Percentiles rank a stretch among this genome's conserved stretches.
Conservation (phyloP, 1,140 invertebrate species). For the Microplitis mediator region DNA sequence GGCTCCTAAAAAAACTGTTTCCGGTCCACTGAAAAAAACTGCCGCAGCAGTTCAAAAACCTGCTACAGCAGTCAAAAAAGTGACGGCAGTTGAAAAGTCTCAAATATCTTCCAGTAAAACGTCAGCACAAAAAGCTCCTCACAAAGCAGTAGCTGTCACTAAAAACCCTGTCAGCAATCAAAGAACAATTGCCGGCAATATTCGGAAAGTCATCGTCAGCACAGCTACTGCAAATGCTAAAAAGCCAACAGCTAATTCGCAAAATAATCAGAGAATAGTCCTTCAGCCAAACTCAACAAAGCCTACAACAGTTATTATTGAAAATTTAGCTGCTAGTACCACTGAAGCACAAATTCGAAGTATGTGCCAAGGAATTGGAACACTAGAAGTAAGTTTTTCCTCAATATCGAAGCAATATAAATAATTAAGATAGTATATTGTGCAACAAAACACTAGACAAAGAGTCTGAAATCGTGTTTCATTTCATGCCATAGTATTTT, state of each 20-base stretch:
- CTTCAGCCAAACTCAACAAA: constrained; percentile 48
- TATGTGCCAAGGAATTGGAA: constrained; percentile 65
- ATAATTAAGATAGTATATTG: neutral
- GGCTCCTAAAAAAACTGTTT: too few relatives aligned
- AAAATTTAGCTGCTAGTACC: constrained; percentile 64
- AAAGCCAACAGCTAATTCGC: constrained; percentile 28
- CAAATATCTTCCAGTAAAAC: neutral
- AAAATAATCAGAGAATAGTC: constrained; percentile 55
- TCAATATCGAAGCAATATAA: constrained; percentile 32
- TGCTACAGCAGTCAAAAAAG: constrained; percentile 32
- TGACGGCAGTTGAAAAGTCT: constrained; percentile 12
- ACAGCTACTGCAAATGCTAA: neutral
- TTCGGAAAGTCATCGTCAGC: constrained; percentile 31
- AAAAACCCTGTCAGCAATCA: neutral
- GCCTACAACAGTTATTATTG: constrained; percentile 60
- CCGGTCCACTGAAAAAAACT: too few relatives aligned
- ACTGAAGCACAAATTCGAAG: constrained; percentile 61
- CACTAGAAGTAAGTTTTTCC: constrained; percentile 63
- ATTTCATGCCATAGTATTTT: too few relatives aligned
- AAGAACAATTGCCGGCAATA: neutral
- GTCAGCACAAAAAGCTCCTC: neutral
- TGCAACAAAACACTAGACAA: too few relatives aligned
- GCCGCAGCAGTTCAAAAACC: too few relatives aligned
- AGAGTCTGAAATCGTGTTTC: too few relatives aligned
- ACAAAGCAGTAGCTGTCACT: neutral